These are phyloP conservation scores for Lagopus muta DNA, from an alignment of 2,113 vertebrate genomes.

Conservation along the genomic window DNA sequence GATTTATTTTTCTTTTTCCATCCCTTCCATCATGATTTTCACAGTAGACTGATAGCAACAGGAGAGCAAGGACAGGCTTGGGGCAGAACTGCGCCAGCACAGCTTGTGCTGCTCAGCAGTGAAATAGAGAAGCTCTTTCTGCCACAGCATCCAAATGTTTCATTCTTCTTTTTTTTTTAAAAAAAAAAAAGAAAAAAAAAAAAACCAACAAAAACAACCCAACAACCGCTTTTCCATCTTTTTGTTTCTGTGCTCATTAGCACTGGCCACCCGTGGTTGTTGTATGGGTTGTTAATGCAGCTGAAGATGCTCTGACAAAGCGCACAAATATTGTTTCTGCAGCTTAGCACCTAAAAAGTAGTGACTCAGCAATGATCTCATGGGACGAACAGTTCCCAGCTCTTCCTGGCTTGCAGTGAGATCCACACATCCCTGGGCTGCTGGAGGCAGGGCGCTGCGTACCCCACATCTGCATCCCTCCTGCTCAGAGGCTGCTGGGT, in stretches of 20 bases:
- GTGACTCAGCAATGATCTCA: conserved; percentile 45
- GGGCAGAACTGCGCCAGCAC: background rate
- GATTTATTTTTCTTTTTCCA: background rate
- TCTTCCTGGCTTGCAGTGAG: background rate
- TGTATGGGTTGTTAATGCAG: background rate
- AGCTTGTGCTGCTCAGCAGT: background rate
- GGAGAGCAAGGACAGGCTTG: rapidly evolving
- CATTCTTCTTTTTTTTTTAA: background rate
- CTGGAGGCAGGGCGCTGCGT: background rate
- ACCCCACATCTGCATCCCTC: conserved; percentile 31
- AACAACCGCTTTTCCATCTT: background rate
- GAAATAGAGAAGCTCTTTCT: background rate
- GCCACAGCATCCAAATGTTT: background rate
- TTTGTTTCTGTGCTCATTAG: conserved; percentile 1
- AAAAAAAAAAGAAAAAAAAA: too few relatives aligned
- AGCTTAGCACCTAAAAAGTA: conserved; percentile 13
- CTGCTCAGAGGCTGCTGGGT: conserved; percentile 12
- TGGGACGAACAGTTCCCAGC: conserved; percentile 55
- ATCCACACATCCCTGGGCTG: background rate
- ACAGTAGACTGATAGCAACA: background rate
- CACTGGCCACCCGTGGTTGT: conserved; percentile 9
- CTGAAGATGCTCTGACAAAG: conserved; percentile 26
- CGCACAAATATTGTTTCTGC: background rate
- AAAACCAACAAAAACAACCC: too few relatives aligned
- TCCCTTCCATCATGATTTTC: background rate